Base-by-base conservation (phyloP, 2,797 vertebrate species). In the Pipistrellus kuhlii region DNA sequence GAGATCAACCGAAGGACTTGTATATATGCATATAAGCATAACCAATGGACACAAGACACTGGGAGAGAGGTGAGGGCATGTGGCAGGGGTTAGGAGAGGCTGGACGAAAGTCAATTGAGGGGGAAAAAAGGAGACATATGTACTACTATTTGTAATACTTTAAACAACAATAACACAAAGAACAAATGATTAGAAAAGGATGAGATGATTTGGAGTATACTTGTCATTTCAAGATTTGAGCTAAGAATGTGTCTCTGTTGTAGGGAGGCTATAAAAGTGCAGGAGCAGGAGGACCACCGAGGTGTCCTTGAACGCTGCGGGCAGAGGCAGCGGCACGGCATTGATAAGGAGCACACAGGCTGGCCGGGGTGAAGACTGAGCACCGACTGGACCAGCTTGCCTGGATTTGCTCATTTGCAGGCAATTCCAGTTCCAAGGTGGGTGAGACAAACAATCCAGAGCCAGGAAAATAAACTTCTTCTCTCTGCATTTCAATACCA, bases 391-490 rank as follows among this genome's bases (percentile, higher is more conserved):
- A 57, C 27, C 32, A 55, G 18, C 51, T 44, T n/a, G 13, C 81
- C 46, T 30, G 15, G 17, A 25, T 85, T 88, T 86, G 80, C 81
- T 59, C 51, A 76, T 3, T 1, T 82, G 64, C 72, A 86, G 73
- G 75, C 73, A 59, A 72, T 81, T 89, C 38, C 35, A 32, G 27
- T 96, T 95, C 46, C 93, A 85, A 84, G 90, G 82, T 77, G 85
- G 94, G 91, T 93, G 96, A 96, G 93, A 90, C 53, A 93, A 87
- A 55, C 12, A 69, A 53, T 48, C 11, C 21, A 35, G 91, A 93
- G 78, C 62, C 82, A 91, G 69, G 51, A 92, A 97, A 97, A 94
- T 46, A 94, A 97, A 97, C 62, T 91, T 96, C 62, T 91, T 96
- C 91, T 76, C 89, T 35, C 62, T 92, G 68, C 76, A 35, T 88